These are phyloP conservation scores for Penaeus monodon DNA, from an alignment of 2,888 invertebrate species.

Conservation along the genomic window DNA sequence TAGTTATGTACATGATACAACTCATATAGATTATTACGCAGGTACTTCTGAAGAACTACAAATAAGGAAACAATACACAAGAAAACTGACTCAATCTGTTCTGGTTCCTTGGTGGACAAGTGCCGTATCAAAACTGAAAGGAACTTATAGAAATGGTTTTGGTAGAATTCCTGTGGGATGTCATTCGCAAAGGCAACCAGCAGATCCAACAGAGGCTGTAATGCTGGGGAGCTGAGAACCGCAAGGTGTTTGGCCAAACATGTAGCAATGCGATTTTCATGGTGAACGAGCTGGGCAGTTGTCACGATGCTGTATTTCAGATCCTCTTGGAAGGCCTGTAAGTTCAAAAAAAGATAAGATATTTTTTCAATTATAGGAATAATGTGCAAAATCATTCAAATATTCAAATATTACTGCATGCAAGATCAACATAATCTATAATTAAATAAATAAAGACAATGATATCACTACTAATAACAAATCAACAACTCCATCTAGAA, in stretches of 20 bases:
- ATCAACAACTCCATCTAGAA: no score
- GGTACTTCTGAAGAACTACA: constrained; percentile 44
- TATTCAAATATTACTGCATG: background rate
- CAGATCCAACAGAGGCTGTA: constrained; percentile 52
- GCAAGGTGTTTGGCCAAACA: constrained; percentile 34
- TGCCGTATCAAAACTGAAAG: constrained; percentile 34
- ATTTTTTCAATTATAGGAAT: no score
- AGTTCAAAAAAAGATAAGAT: background rate
- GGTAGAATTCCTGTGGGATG: constrained; percentile 56
- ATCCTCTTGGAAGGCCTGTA: constrained; percentile 38
- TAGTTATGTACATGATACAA: constrained; percentile 51
- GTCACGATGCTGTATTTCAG: constrained; percentile 35
- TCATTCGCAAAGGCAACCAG: constrained; percentile 62
- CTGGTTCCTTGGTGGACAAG: constrained; percentile 40
- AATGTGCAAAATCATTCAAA: no score
- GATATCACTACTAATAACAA: background rate
- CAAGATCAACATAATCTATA: background rate
- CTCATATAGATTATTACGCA: constrained; percentile 36
- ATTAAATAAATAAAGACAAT: no score
- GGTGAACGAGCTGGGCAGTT: constrained; percentile 37
- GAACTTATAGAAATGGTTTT: constrained; percentile 55
- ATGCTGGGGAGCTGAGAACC: constrained; percentile 17
- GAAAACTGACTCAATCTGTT: constrained; percentile 58
- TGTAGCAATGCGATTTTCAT: constrained; percentile 28
- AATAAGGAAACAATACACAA: constrained; percentile 57